Evolutionary conservation across 1,140 invertebrate species (phyloP), one percentile per base, ranked within the genome.

Genomic region (Pectinophora gossypiella): DNA sequence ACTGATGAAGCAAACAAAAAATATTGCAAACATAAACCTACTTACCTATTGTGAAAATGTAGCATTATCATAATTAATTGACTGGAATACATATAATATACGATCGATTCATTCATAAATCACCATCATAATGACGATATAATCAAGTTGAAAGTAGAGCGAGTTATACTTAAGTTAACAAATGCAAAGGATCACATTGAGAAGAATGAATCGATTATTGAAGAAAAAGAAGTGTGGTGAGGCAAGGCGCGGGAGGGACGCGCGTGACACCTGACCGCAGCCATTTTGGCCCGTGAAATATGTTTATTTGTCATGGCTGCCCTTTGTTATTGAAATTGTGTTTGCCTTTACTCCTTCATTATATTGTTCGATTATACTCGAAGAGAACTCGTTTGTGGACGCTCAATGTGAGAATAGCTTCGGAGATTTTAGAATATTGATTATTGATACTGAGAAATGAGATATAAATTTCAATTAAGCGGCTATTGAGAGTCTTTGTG

Each of bases 261-360:
- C 64, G 64, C 66, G 69, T 77, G 83, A 85, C 81, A 85, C 81
- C 79, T 86, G 83, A 86, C 81, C 83, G 76, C 76, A 83, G 83
- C 78, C 79, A 83, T 86, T 86, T 86, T 84, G 76, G 79, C 71
- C 78, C 76, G 75, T 86, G 81, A 87, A 87, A 87, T 85, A 87
- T 87, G 84, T 85, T 87, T 87, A 87, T 87, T 87, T 87, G 84
- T 87, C 79, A 77, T 83, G 74, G 76, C 68, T 76, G 69, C 68
- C 78, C 71, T 86, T 87, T 87, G 84, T 87, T 87, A 87, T 87
- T 87, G 79, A 87, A 87, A 87, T 87, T 75, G 69, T 87, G 84
- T 87, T 87, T 87, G 78, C 76, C 82, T 86, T 83, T 74, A 81
- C 79, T 81, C 75, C 78, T 82, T 82, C 76, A 82, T 85, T 84